These are phyloP conservation scores for Seriola quinqueradiata DNA, from an alignment of 2,113 vertebrate genomes.

Conservation along the genomic window DNA sequence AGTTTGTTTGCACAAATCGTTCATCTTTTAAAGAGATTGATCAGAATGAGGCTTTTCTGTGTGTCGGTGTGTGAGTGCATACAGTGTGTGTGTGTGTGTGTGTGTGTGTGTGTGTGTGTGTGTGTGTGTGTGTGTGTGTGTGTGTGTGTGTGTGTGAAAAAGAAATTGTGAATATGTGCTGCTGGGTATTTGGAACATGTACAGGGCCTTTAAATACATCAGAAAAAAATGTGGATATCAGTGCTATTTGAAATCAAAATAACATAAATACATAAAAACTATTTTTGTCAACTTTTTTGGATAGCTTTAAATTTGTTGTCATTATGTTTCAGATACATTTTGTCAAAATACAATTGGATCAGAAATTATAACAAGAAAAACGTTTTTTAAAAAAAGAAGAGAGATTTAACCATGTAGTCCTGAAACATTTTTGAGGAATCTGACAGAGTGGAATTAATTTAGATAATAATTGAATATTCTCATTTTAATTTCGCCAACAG, in stretches of 20 bases:
- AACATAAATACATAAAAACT: background rate
- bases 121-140: background rate
- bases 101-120: background rate
- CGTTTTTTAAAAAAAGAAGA: background rate
- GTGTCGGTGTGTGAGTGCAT: background rate
- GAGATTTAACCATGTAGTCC: background rate
- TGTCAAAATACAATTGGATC: background rate
- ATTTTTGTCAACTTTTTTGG: background rate
- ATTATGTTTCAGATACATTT: background rate
- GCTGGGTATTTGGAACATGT: constrained; percentile 5
- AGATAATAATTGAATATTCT: background rate
- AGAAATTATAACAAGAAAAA: background rate
- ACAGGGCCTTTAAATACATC: constrained; percentile 1
- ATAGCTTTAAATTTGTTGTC: background rate
- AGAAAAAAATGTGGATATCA: background rate
- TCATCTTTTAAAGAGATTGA: constrained; percentile 57
- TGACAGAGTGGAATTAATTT: background rate
- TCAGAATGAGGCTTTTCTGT: constrained; percentile 11
- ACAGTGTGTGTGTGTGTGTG: background rate
- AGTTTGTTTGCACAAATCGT: constrained; percentile 74
- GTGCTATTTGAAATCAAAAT: background rate
- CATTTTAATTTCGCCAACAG: background rate
- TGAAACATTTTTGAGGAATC: background rate
- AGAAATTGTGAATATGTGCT: background rate
- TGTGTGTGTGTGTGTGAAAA: background rate